Evolutionary conservation across 1,140 invertebrate species (phyloP).

Genomic region (Lordiphosa collinella): DNA sequence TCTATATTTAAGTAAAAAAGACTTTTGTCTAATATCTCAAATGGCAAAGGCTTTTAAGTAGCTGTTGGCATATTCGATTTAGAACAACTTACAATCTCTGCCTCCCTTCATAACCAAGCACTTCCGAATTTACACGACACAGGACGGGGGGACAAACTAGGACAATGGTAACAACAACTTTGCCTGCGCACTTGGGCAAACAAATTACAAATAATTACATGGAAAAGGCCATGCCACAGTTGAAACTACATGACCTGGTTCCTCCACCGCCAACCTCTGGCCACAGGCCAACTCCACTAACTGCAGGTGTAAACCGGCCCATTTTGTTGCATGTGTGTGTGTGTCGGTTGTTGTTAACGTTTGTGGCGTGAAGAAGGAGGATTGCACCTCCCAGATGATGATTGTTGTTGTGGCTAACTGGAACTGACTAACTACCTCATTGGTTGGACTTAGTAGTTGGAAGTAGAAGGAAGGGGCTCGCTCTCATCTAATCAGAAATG

Average conservation of each 20-base stretch:
- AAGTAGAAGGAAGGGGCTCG: constrained; percentile 8
- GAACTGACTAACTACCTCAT: constrained; percentile 37
- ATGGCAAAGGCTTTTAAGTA: constrained; percentile 42
- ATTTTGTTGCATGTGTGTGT: constrained; percentile 44
- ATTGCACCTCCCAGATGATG: constrained; percentile 3
- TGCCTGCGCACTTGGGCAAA: constrained; percentile 57
- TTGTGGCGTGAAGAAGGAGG: constrained; percentile 14
- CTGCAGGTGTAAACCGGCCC: constrained; percentile 61
- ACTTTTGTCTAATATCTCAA: constrained; percentile 25
- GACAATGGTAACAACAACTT: constrained; percentile 31
- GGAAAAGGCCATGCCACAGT: constrained; percentile 34
- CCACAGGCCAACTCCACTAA: constrained; percentile 28
- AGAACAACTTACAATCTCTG: constrained; percentile 32
- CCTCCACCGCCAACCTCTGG: neutral
- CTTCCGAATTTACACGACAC: constrained; percentile 30
- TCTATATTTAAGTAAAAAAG: constrained; percentile 43
- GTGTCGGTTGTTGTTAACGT: constrained; percentile 37
- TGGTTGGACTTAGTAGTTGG: constrained; percentile 8
- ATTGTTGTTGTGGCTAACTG: constrained; percentile 48
- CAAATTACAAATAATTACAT: constrained; percentile 74
- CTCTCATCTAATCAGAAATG: constrained; percentile 57
- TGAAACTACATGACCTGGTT: constrained; percentile 23
- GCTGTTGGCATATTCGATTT: constrained; percentile 51
- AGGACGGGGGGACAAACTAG: constrained; percentile 14
- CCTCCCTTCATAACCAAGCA: constrained; percentile 47